Conservation (phyloP, 2,888 invertebrate species). For the Folsomia manolachei region DNA sequence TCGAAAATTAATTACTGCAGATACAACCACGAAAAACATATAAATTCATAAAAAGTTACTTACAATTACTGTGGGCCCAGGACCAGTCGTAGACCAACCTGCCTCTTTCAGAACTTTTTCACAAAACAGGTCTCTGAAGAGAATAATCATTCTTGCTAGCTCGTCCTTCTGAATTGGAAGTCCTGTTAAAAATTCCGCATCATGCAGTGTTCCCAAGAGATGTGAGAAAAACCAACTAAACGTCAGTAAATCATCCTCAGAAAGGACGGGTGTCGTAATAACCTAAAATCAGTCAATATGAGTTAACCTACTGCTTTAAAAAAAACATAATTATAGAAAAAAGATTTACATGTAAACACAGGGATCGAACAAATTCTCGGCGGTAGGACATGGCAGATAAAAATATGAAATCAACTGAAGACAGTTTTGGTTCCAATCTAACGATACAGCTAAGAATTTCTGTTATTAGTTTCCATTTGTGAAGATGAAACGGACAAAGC, state of each 20-base stretch:
- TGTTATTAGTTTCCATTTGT: conserved; percentile 26
- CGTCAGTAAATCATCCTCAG: conserved; percentile 55
- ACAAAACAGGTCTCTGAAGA: neutral
- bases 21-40: conserved; percentile 3
- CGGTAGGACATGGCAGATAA: conserved; percentile 28
- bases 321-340: neutral
- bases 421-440: conserved; percentile 54
- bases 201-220: conserved; percentile 77
- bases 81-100: neutral
- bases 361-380: conserved; percentile 26
- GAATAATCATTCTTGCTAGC: conserved; percentile 10
- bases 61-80: neutral
- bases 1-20: neutral
- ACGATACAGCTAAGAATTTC: conserved; percentile 36
- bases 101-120: neutral
- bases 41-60: conserved; percentile 31
- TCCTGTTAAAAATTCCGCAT: conserved; percentile 71
- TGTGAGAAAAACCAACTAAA: conserved; percentile 80
- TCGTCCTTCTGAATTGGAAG: conserved; percentile 52
- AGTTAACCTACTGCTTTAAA: no score
- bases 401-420: conserved; percentile 53
- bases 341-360: conserved; percentile 26
- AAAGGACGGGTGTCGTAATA: conserved; percentile 12
- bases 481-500: conserved; percentile 20
- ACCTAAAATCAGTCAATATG: no score